Evolutionary conservation across 2,888 invertebrate species (phyloP), one percentile per base, ranked within the genome.

Genomic region (Cheilosia pagana): DNA sequence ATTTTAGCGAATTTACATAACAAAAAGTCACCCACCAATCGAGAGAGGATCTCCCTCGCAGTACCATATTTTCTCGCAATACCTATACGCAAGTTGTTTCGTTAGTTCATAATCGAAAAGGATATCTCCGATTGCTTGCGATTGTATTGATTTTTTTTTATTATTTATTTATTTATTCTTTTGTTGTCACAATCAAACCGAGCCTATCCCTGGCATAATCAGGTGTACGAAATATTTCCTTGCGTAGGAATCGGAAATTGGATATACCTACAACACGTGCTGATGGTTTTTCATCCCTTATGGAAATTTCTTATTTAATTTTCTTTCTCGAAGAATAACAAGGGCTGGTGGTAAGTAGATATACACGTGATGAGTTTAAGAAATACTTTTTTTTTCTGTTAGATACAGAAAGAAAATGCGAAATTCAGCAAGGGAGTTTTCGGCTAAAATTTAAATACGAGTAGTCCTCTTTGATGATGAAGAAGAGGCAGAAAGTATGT

Each of bases 1-100:
- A 68, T 68, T 55, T 45, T 68, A 55, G 43, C 19, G 50, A 2
- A 50, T 71, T 71, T 60, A 16, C 71, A 60, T 71, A 71, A 71
- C 16, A 16, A 14, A 25, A 23, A 50, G 62, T 43, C 53, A 55
- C 25, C 8, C 8, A 14, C 1, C 31, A 45, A 41, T 16, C 5
- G 12, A 23, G 41, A 21, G 8, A 3, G 1, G 1, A 23, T 2
- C n/a, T 25, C n/a, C 50, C 35, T 16, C 23, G 23, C 4, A 52
- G 1, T 3, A 1, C 6, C 10, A 4, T 1, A 25, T 41, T 60
- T 60, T 50, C 35, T 23, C 23, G 0, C 48, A 16, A 16, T 31
- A 10, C 45, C 16, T 4, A 3, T 31, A 8, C 41, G 14, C 53
- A 19, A 12, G 25, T 23, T 41, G 4, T 2, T 31, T 25, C 57